Conservation (phyloP, 1,140 invertebrate genomes). For the Eumaeus atala region DNA sequence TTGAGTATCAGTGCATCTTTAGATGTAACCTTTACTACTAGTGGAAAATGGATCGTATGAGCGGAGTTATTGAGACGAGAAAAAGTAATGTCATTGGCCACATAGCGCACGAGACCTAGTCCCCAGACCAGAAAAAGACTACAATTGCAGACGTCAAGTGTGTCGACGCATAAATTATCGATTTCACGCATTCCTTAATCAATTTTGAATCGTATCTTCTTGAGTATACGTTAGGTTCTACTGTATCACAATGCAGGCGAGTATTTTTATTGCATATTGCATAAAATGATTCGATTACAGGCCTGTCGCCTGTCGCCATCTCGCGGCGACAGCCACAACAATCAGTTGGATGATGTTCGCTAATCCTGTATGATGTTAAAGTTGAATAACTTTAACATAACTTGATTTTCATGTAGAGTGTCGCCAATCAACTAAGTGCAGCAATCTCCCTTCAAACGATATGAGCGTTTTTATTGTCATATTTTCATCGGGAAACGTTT, state of each 20-base stretch:
- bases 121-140: slow-evolving; percentile 15
- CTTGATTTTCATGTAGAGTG: no score
- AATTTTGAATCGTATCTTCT: slow-evolving; percentile 8
- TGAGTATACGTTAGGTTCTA: not conserved
- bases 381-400: no score
- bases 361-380: no score
- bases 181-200: slow-evolving; percentile 2
- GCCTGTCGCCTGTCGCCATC: slow-evolving; percentile 10
- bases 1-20: no score
- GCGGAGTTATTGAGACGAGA: not conserved
- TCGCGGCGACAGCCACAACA: slow-evolving; percentile 7
- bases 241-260: not conserved
- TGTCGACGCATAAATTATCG: slow-evolving; percentile 24
- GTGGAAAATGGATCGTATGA: not conserved
- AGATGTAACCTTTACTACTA: not conserved
- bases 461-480: no score
- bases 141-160: slow-evolving; percentile 22
- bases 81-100: not conserved
- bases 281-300: slow-evolving; percentile 25
- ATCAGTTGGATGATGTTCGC: no score
- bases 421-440: no score
- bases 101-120: not conserved
- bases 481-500: no score
- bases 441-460: no score
- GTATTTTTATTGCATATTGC: slow-evolving; percentile 20